Conservation (phyloP, 2,797 vertebrate species). For the Cetoscarus ocellatus region DNA sequence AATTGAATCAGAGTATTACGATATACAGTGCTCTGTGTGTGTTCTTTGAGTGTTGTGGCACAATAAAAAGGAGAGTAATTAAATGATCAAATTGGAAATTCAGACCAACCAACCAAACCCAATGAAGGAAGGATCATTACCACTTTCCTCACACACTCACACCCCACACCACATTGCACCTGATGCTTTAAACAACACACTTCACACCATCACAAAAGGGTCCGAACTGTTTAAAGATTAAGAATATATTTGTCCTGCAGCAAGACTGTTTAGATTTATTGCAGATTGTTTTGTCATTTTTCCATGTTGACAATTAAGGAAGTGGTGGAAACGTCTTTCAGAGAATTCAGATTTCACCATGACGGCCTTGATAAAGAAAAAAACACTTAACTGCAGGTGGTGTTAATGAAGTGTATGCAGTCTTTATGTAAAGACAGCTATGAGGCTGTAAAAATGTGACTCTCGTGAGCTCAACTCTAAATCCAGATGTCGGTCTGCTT, state of each 20-base stretch:
- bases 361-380: slow-evolving; percentile 37
- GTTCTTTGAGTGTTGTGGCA: too few species aligned
- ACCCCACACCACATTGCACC: too few species aligned
- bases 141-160: too few species aligned
- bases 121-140: too few species aligned
- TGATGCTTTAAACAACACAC: too few species aligned
- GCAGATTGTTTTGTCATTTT: slow-evolving; percentile 15
- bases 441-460: slow-evolving; percentile 57
- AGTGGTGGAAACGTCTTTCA: slow-evolving; percentile 17
- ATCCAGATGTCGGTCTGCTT: slow-evolving; percentile 76
- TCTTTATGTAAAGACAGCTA: slow-evolving; percentile 50
- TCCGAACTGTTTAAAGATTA: too few species aligned
- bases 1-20: too few species aligned
- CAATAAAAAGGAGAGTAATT: too few species aligned
- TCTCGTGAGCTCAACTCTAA: slow-evolving; percentile 56
- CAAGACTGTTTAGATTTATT: slow-evolving; percentile 31
- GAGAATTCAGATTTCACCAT: slow-evolving; percentile 27
- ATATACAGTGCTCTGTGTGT: too few species aligned
- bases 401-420: slow-evolving; percentile 37
- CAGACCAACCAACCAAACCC: too few species aligned
- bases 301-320: slow-evolving; percentile 21
- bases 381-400: slow-evolving; percentile 34
- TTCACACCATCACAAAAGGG: too few species aligned
- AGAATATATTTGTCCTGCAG: slow-evolving; percentile 11
- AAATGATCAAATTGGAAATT: too few species aligned